Conservation (phyloP, 1,140 invertebrate species). For the Eubasilissa regina region DNA sequence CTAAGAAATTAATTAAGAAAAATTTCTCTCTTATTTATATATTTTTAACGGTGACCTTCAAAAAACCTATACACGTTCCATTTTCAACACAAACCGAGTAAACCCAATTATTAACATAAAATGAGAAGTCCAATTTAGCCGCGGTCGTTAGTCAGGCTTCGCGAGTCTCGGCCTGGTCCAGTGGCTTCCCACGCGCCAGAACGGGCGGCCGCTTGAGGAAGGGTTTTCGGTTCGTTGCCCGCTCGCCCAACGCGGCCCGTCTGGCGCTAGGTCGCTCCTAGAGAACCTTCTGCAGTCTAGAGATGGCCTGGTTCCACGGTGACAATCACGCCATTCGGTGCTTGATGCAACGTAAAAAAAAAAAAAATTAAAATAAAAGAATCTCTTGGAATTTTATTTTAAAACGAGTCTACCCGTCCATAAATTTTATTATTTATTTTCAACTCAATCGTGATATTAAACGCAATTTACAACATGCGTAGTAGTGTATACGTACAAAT, state of each 20-base stretch:
- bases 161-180: not conserved
- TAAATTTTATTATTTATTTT: not conserved
- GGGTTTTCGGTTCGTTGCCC: conserved; percentile 52
- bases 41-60: too few relatives aligned
- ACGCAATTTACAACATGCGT: too few relatives aligned
- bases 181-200: conserved; percentile 28
- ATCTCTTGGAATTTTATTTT: not conserved
- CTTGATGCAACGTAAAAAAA: too few relatives aligned
- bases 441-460: too few relatives aligned
- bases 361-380: not conserved
- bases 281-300: conserved; percentile 1
- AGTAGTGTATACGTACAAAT: too few relatives aligned
- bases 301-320: not conserved
- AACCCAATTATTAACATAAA: too few relatives aligned
- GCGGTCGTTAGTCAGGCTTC: not conserved
- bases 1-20: too few relatives aligned
- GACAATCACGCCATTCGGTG: too few relatives aligned
- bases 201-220: conserved; percentile 52
- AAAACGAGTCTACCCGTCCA: not conserved
- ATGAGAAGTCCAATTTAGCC: too few relatives aligned
- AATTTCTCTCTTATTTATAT: too few relatives aligned
- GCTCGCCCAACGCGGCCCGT: not conserved
- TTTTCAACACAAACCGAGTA: too few relatives aligned
- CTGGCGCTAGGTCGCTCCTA: conserved; percentile 1
- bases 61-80: too few relatives aligned